phyloP scores from a whole-genome alignment of 2,113 vertebrate genomes.

The Nerophis ophidion region DNA sequence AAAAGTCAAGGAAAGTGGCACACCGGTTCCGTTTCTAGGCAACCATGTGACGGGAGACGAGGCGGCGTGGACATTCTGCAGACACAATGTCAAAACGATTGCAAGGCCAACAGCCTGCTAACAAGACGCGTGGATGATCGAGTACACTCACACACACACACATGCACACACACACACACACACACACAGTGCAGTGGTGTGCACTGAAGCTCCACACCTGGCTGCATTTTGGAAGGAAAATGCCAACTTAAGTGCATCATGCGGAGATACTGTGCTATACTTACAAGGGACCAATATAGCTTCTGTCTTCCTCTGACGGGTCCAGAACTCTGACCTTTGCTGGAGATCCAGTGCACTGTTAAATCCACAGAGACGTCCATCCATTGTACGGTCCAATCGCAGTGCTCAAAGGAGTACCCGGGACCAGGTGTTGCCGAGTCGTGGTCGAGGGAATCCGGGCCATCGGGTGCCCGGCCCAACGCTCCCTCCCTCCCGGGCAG shows the following conservation, averaged over 20 bases:
- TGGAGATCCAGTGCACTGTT: constrained; percentile 56
- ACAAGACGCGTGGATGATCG: constrained; percentile 11
- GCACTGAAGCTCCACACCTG: not conserved
- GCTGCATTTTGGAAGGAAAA: not conserved
- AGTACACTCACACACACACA: not conserved
- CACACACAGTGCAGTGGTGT: constrained; percentile 7
- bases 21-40: constrained; percentile 57
- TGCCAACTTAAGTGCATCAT: not conserved
- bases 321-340: constrained; percentile 59
- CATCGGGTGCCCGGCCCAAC: constrained; percentile 40
- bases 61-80: constrained; percentile 44
- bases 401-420: constrained; percentile 37
- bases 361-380: constrained; percentile 53
- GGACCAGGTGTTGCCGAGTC: constrained; percentile 34
- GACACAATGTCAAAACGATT: constrained; percentile 58
- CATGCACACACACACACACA: not conserved
- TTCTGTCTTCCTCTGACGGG: constrained; percentile 50
- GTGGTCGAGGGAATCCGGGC: constrained; percentile 32
- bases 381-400: constrained; percentile 58
- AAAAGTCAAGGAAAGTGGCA: constrained; percentile 56
- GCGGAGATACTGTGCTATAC: constrained; percentile 39
- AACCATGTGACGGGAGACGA: constrained; percentile 55
- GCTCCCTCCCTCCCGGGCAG: constrained; percentile 43
- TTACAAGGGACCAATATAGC: constrained; percentile 60
- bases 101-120: constrained; percentile 38